Conservation (phyloP, 2,888 invertebrate genomes). For the Nomada flava region DNA sequence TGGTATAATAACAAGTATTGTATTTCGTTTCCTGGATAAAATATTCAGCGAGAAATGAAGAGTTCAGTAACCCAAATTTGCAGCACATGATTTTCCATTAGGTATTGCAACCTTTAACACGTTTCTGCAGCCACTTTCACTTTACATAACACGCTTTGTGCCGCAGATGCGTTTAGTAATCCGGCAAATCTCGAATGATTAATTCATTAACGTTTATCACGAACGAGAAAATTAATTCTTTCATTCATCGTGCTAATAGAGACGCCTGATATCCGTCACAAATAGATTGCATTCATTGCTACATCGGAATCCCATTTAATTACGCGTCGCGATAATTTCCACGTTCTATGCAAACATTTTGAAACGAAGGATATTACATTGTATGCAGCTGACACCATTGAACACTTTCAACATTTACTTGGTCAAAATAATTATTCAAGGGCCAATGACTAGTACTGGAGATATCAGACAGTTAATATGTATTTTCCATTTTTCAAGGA, state of each 20-base stretch:
- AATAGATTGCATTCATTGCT: slow-evolving; percentile 19
- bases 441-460: too few species aligned
- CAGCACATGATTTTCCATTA: slow-evolving; percentile 41
- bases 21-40: not conserved
- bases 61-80: slow-evolving; percentile 51
- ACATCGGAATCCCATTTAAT: not conserved
- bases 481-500: too few species aligned
- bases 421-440: not conserved
- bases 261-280: slow-evolving; percentile 25
- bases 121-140: slow-evolving; percentile 64
- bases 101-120: slow-evolving; percentile 52
- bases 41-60: slow-evolving; percentile 17
- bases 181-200: slow-evolving; percentile 11
- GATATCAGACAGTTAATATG: too few species aligned
- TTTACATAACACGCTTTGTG: slow-evolving; percentile 63
- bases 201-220: slow-evolving; percentile 10
- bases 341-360: not conserved
- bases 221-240: slow-evolving; percentile 30
- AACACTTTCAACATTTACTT: not conserved
- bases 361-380: not conserved
- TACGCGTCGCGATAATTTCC: not conserved
- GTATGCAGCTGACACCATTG: not conserved
- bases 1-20: not conserved
- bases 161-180: slow-evolving; percentile 36
- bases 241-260: slow-evolving; percentile 2